phyloP scores from a whole-genome alignment of 2,888 invertebrate genomes.

The Clistopyga incitator region DNA sequence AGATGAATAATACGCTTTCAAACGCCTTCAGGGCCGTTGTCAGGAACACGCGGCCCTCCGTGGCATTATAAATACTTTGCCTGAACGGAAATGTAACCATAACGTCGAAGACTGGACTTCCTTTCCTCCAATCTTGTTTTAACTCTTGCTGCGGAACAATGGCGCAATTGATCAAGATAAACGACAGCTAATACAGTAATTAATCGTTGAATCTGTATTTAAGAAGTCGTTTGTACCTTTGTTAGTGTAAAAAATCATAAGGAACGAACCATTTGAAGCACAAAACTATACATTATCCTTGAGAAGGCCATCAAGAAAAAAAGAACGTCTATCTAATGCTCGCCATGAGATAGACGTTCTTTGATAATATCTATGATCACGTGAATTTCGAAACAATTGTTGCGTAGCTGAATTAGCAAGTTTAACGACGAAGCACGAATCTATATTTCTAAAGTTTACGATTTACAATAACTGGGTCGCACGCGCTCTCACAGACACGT shows the following conservation, averaged over 20 bases:
- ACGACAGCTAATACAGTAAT: conserved; percentile 16
- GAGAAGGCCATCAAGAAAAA: conserved; percentile 6
- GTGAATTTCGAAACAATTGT: conserved; percentile 6
- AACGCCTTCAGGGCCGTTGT: conserved; percentile 26
- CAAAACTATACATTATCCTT: conserved; percentile 40
- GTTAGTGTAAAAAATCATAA: conserved; percentile 43
- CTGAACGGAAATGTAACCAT: conserved; percentile 50
- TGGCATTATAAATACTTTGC: not conserved
- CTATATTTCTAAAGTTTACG: conserved; percentile 43
- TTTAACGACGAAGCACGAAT: conserved; percentile 25
- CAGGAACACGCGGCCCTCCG: conserved; percentile 47
- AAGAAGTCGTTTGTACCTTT: conserved; percentile 56
- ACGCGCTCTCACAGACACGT: not conserved
- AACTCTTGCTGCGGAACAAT: conserved; percentile 37
- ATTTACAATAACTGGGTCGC: conserved; percentile 15
- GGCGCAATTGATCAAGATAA: conserved; percentile 20
- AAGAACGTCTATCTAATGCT: not conserved
- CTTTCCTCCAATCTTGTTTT: not conserved
- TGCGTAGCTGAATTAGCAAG: conserved; percentile 23
- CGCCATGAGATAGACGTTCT: not conserved
- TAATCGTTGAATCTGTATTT: conserved; percentile 20
- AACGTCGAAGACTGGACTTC: conserved; percentile 27
- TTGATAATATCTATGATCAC: not conserved
- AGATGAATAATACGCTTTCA: conserved; percentile 31
- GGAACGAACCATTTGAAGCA: conserved; percentile 40